Base-by-base conservation (phyloP, 2,797 vertebrate species). In the Halcyon leucocephala region DNA sequence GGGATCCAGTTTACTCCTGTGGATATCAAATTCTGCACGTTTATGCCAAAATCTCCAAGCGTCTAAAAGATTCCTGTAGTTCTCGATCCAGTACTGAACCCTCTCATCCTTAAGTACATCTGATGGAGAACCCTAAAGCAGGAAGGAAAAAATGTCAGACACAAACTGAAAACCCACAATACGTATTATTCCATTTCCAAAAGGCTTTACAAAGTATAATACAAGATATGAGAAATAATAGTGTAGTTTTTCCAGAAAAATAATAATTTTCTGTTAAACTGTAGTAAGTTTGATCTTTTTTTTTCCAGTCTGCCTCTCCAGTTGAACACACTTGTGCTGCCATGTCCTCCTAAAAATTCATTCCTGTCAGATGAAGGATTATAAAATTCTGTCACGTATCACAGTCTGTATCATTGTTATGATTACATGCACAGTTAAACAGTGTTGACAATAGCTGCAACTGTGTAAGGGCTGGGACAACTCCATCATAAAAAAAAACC, bases 11-110 rank as follows among this genome's bases (percentile, higher is more conserved):
- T 99, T 99, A 93, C 99, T 99, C 93, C 99, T 98, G 15, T 99
- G 99, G 96, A 99, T 99, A 98, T 99, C 99, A 96, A 99, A 99
- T 98, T 99, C 99, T 6, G 99, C 99, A 88, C 99, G 98, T 97
- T 99, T 99, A 97, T 99, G 99, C 99, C 99, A 99, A 98, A 99
- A 99, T 58, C 99, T 98, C 99, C 99, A 99, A 4, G 99, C 99
- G 44, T 99, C 99, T 97, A 99, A 98, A 76, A 99, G 98, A 97
- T 99, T 99, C 82, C 99, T 99, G 61, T 99, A 99, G 98, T 99
- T 99, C 96, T 99, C 99, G 11, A 99, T 99, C 99, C 99, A 99
- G 97, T 99, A 99, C 79, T 99, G 99, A 94, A 99, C 99, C 13
- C 99, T 98, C 28, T 99, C 98, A 97, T 99, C 99, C 95, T 99